Evolutionary conservation across 2,113 vertebrate genomes (phyloP), one percentile per base, ranked within the genome.

Genomic region (Bubo bubo): DNA sequence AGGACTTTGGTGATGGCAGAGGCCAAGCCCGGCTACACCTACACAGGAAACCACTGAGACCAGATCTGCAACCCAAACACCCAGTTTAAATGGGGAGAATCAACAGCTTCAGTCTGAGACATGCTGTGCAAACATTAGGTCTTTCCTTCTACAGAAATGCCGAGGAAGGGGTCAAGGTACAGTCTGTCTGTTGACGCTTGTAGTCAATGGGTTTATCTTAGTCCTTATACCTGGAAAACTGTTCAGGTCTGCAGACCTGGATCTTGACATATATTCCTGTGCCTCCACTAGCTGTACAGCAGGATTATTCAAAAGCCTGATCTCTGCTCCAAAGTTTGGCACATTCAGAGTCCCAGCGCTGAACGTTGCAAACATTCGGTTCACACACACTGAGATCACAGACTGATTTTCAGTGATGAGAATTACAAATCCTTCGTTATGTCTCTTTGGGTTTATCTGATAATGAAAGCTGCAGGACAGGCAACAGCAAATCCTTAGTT

Each of bases 351-450:
- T 91, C 82, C 92, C 72, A 39, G 26, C 17, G 21, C 73, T 58
- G 43, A 95, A 68, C 0, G 0, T 0, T 37, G 53, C 76, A 89
- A 76, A 53, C 15, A 58, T 5, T 41, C 0, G 2, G 62, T 62
- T 64, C 63, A 8, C 4, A 32, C 56, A 79, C 3, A 3, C 79
- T 70, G 70, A 5, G 27, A 88, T 30, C 19, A 30, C 47, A 56
- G 64, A 37, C 34, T 12, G 49, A 86, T 68, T 50, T 79, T 64
- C 71, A 90, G 85, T 7, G 32, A 90, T 4, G 1, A 22, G 20
- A 79, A 73, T 88, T 93, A 43, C 66, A 91, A 90, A 88, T 79
- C 53, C 35, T 53, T 68, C 7, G 0, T 81, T 89, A 47, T 41
- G 67, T 73, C 35, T 81, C 32, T 79, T 55, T 34, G 27, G 30